phyloP scores from a whole-genome alignment of 64 coral and sea anemone species.

The Pocillopora verrucosa region DNA sequence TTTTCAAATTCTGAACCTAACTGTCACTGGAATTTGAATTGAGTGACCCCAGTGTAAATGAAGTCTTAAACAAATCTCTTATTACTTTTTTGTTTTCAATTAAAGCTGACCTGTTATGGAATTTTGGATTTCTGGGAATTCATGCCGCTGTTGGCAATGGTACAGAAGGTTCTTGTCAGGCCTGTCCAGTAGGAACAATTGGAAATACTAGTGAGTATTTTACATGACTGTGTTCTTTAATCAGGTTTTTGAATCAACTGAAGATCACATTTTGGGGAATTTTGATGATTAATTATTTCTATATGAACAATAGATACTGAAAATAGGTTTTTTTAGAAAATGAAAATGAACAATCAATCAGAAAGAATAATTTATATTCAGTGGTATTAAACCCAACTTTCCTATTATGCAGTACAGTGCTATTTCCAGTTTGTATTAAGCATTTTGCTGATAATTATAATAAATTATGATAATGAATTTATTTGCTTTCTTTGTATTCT shows the following conservation, averaged over 20 bases:
- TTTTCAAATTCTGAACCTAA: no score
- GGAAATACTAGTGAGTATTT: conserved; percentile 72
- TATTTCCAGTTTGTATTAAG: no score
- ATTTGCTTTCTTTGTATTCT: no score
- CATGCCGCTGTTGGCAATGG: not conserved
- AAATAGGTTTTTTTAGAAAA: not conserved
- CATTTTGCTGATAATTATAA: no score
- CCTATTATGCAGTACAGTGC: no score
- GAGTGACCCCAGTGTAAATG: not conserved
- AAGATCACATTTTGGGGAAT: not conserved
- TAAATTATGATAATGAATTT: no score
- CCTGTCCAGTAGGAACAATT: conserved; percentile 62
- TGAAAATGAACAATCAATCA: no score
- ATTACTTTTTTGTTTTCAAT: not conserved
- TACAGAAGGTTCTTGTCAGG: conserved; percentile 41
- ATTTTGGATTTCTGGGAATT: conserved; percentile 18
- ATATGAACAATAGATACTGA: not conserved
- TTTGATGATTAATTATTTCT: not conserved
- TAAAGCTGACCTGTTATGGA: conserved; percentile 44
- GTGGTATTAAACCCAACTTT: no score
- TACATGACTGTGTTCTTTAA: no score
- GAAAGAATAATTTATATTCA: no score
- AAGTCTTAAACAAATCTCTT: not conserved
- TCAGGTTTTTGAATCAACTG: not conserved
- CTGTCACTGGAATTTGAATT: not conserved